Base-by-base conservation (phyloP, 1,140 invertebrate genomes). In the Parasteatoda tepidariorum region DNA sequence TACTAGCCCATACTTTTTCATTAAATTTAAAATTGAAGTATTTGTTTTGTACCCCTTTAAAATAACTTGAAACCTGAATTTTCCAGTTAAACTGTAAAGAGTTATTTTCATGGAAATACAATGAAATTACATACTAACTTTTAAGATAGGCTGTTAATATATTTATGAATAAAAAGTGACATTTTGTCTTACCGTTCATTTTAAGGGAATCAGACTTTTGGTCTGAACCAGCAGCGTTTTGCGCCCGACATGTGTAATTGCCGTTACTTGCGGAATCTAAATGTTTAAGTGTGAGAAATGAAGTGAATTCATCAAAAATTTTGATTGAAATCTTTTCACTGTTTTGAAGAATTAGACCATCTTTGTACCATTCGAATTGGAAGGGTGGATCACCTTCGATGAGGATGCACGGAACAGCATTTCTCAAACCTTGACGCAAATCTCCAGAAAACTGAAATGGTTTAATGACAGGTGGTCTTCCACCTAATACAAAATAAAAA, bases 401-500 rank as follows among this genome's bases (percentile, higher is more conserved):
- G 0, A 87, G 75, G 13, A 76, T 30, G 48, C 86, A 87, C 28
- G 92, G 91, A 33, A 94, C 88, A 86, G 91, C 90, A 48, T 90
- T 90, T 83, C 91, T 89, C 79, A 91, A 93, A 41, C 94, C 94
- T 86, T 92, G 92, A 62, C 92, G 91, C 70, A 94, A 92, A 31
- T 92, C 92, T 1, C 11, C 7, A 5, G 86, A 61, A 64, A 87
- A 86, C 1, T 67, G 24, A 48, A 87, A 84, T 34, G 85, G 83
- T 28, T 34, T 59, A 26, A 86, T 61, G 6, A 24, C n/a, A 34
- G 83, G 74, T 48, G 38, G 9, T 48, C 18, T 48, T 48, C 9
- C 38, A 48, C 18, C 38, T 48, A 18, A 48, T 13, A 13, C 38
- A 4, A 13, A 48, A 48, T 13, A 48, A 48, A 48, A 13, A n/a